Base-by-base conservation (phyloP, 2,113 vertebrate species). In the Balaeniceps rex region DNA sequence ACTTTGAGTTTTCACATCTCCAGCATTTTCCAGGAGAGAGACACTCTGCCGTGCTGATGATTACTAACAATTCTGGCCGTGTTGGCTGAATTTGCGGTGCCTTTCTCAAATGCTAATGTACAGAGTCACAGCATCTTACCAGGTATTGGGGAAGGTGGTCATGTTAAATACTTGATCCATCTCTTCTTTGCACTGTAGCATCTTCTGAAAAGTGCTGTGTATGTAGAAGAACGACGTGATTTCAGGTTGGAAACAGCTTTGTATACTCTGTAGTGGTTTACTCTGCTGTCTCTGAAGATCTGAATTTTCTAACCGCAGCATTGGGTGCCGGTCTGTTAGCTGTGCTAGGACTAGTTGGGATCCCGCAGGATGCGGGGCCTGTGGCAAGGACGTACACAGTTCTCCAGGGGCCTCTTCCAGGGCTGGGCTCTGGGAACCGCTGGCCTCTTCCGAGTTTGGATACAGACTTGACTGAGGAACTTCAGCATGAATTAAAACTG, bases 261-360 rank as follows among this genome's bases (percentile, higher is more conserved):
- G 0, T 4, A 2, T 3, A 3, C 36, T 60, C 40, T 4, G 2
- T 2, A 15, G 40, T 0, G 0, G 6, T 44, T 65, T 14, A 1
- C 19, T 11, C 24, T 23, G 80, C 63, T 44, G 31, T 19, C 49
- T 28, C 55, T 70, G 71, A 0, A 9, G 18, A 4, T 4, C 7
- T 4, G 55, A 10, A 1, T 34, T 24, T 21, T 34, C 15, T 10
- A 12, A 0, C 36, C 0, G 31, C 54, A 16, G 82, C 0, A 0
- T 7, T 10, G 54, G 60, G 44, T 4, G 0, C 36, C 8, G 5
- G 8, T 31, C 51, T 28, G 4, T 4, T 18, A 23, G 29, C 71
- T 40, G 14, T 52, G 75, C 60, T 12, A 4, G 31, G 42, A 6
- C 52, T 24, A 7, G 52, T 2, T 33, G 65, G 75, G 46, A 1